Base-by-base conservation (phyloP, 2,113 vertebrate genomes). In the Hippotragus niger region DNA sequence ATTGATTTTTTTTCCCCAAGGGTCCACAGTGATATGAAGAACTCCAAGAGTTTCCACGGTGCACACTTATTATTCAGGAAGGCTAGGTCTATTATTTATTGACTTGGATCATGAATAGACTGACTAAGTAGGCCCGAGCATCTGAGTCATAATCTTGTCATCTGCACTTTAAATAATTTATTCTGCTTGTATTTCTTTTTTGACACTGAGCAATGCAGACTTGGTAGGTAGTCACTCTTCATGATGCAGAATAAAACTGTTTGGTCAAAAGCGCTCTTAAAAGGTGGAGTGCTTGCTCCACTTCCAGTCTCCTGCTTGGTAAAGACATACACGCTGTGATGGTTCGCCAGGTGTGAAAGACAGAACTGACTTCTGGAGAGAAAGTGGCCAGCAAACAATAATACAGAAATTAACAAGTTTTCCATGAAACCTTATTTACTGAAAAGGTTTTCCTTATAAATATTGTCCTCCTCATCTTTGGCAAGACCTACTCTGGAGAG, bases 121-220 rank as follows among this genome's bases (percentile, higher is more conserved):
- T 88, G 57, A 53, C 57, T 71, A 91, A 94, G 47, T 13, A 92
- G 89, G 33, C 40, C 90, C 29, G 40, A 94, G 27, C 71, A 57
- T 88, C 96, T 47, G 92, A 96, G 82, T 93, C 94, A 95, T 95
- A 97, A 67, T 97, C 90, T 92, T 94, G 91, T 87, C 94, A 91
- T 96, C 86, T 83, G 29, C 8, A 64, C 82, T 97, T 91, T 94
- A 81, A 96, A 94, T 86, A 97, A 91, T 93, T 95, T 87, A 94
- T 97, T 93, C 94, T 10, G 81, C 67, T 58, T 95, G 33, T 94
- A 84, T 88, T 91, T 98, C 85, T 92, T 89, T 91, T 93, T 91
- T 81, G 55, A 96, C 83, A 80, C 47, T 85, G 47, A 96, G 93
- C 40, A 67, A 21, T 50, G 57, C 88, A 87, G 50, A 47, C 55